Percentiles rank a stretch among this genome's conserved stretches.
These are phyloP conservation scores for Sciurus niger DNA, from an alignment of 2,113 vertebrate genomes.

Conservation along the genomic window DNA sequence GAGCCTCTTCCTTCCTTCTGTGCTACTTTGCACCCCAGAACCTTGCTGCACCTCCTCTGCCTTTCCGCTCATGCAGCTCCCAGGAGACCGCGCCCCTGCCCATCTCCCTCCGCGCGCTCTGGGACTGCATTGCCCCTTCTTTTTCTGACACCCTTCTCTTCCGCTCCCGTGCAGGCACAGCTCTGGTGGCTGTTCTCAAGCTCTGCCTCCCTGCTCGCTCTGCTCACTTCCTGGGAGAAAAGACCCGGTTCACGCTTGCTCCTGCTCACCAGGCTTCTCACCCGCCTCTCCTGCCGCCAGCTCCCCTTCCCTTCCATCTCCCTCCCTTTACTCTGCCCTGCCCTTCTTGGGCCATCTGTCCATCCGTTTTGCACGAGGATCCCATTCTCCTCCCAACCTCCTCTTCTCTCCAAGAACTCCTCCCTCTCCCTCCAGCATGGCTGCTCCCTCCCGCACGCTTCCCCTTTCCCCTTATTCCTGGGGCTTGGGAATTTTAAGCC, in stretches of 20 bases:
- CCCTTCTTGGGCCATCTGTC: background rate
- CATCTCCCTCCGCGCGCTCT: background rate
- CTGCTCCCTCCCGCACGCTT: constrained; percentile 86
- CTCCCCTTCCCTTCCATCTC: background rate
- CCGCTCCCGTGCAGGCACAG: constrained; percentile 1
- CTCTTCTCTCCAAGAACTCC: background rate
- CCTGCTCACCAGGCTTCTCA: background rate
- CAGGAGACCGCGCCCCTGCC: background rate
- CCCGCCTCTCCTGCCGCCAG: background rate
- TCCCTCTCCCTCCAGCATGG: constrained; percentile 72
- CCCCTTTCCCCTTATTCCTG: constrained; percentile 86
- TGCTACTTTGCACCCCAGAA: too few species aligned
- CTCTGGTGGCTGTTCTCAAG: constrained; percentile 46
- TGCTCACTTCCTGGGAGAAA: background rate
- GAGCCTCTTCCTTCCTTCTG: background rate
- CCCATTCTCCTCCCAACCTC: too few species aligned
- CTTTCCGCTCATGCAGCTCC: background rate
- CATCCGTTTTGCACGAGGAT: constrained; percentile 62
- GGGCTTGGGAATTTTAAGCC: constrained; percentile 82
- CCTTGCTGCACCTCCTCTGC: background rate
- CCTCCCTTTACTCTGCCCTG: background rate
- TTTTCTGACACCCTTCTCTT: background rate
- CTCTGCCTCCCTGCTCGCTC: background rate
- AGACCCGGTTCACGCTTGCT: constrained; percentile 24
- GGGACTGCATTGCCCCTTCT: background rate